Evolutionary conservation across 2,113 vertebrate species (phyloP), one percentile per base, ranked within the genome.

Genomic region (Lophotis ruficrista): DNA sequence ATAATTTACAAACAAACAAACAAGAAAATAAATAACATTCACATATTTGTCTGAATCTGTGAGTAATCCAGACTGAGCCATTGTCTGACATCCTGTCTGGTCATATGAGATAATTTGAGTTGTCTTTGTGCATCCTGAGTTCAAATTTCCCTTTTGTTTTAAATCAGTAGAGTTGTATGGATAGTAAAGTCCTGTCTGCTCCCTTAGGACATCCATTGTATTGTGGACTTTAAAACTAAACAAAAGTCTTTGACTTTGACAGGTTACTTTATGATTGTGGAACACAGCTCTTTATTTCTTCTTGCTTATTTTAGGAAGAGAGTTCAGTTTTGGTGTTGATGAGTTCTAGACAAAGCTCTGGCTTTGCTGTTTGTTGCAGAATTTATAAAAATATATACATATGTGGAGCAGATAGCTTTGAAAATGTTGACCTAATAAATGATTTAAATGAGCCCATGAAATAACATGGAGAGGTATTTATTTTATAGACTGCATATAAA

Each of bases 71-170:
- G 43, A 61, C 64, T 89, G 76, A 92, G 61, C 72, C n/a, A 31
- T n/a, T 62, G 28, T 76, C 75, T 88, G 64, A 71, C 85, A 90
- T 91, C 75, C 82, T 90, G 62, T 90, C 84, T 90, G 58, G 50
- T 77, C 90, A 77, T 66, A 93, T 76, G 84, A 93, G 87, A 72
- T 94, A 87, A 90, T 87, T 9, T 68, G 30, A 54, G 31, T 92
- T 96, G 69, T 72, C 82, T 85, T 85, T 95, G 75, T 95, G 87
- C 58, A 71, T 87, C 64, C 87, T 76, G 77, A 79, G 43, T 62
- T 92, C 14, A 14, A 25, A 89, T 89, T 86, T 81, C 57, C 17
- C 75, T 90, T 95, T 94, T 96, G 82, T 96, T 85, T 88, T 41
- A 68, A 72, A 80, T 65, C 85, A 58, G 28, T 69, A 50, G 87